Percentiles rank a stretch among this genome's conserved stretches.
phyloP scores from a whole-genome alignment of 1,140 invertebrate genomes.

The Drosophila varians region DNA sequence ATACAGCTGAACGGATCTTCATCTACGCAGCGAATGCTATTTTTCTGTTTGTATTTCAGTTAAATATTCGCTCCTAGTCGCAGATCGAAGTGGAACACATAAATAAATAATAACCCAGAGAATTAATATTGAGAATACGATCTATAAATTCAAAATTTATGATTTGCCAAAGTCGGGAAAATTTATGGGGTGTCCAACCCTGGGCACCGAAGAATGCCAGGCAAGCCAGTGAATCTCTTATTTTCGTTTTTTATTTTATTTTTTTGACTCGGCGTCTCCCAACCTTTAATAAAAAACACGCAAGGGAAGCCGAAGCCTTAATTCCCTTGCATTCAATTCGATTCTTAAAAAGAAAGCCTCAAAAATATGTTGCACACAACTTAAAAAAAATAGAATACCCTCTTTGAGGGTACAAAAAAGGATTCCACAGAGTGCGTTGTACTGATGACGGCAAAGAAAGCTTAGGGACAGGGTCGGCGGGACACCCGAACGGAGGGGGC shows the following conservation, averaged over 20 bases:
- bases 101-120: background rate
- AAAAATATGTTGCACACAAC: no score
- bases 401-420: constrained; percentile 2
- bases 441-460: constrained; percentile 36
- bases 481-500: background rate
- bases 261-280: constrained; percentile 5
- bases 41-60: constrained; percentile 15
- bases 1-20: constrained; percentile 14
- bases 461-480: constrained; percentile 3
- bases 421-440: constrained; percentile 38
- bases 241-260: background rate
- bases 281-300: constrained; percentile 13
- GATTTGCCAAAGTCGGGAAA: constrained; percentile 5
- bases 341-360: no score
- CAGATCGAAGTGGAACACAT: constrained; percentile 8
- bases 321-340: background rate
- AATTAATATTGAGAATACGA: constrained; percentile 16
- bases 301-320: background rate
- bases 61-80: constrained; percentile 15
- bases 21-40: constrained; percentile 51
- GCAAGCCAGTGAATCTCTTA: background rate
- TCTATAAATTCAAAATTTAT: constrained; percentile 20
- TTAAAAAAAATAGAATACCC: background rate
- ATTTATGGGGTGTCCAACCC: constrained; percentile 18
- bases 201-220: background rate